Evolutionary conservation across 2,113 vertebrate genomes (phyloP).

Genomic region (Okapia johnstoni): DNA sequence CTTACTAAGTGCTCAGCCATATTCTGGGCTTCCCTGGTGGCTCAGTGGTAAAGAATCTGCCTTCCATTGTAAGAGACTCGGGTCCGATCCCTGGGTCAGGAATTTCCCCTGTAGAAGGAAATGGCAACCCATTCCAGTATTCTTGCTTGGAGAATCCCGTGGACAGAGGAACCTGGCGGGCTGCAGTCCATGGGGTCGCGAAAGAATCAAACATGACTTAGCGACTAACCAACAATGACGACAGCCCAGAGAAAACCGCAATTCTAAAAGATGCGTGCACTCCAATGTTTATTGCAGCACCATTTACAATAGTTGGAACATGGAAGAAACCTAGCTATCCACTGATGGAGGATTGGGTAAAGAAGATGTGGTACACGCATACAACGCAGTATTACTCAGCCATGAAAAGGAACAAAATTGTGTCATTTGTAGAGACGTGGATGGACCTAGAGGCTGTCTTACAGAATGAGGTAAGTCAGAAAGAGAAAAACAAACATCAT

Average conservation of each 20-base stretch:
- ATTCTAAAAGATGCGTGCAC: neutral
- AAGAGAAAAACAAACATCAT: neutral
- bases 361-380: too few species aligned
- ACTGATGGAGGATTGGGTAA: neutral
- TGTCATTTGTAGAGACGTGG: neutral
- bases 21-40: neutral
- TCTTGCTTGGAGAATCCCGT: neutral
- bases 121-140: neutral
- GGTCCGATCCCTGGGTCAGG: neutral
- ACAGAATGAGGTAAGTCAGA: neutral
- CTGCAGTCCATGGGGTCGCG: neutral
- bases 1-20: neutral
- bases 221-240: neutral
- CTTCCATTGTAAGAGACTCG: neutral
- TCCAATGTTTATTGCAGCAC: neutral
- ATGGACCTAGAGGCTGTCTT: neutral
- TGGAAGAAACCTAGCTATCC: neutral
- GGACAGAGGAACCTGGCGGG: neutral
- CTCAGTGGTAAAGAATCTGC: neutral
- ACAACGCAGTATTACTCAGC: neutral
- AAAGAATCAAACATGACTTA: neutral
- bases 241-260: neutral
- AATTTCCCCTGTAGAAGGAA: neutral
- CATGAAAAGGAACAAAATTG: neutral
- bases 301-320: neutral